Evolutionary conservation across 2,888 invertebrate genomes (phyloP).

Genomic region (Frankliniella fusca): DNA sequence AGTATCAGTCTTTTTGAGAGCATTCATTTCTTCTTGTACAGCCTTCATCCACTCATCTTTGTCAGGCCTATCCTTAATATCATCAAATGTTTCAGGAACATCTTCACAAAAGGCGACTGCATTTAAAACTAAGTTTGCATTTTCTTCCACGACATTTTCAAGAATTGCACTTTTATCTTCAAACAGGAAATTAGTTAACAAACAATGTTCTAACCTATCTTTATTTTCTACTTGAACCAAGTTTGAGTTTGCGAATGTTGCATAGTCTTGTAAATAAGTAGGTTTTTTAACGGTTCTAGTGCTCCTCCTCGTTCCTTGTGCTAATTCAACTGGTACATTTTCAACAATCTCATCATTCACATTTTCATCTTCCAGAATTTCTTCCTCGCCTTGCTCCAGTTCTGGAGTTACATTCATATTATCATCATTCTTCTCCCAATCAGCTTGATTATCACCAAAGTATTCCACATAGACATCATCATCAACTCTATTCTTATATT

Average conservation of each 20-base stretch:
- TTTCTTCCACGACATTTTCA: background rate
- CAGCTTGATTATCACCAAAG: background rate
- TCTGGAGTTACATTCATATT: background rate
- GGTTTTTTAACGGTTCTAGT: background rate
- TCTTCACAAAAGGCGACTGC: background rate
- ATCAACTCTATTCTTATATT: background rate
- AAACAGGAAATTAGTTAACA: background rate
- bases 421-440: background rate
- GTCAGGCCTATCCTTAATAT: background rate
- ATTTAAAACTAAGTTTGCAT: too few species aligned
- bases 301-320: background rate
- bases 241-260: background rate
- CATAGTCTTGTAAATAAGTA: background rate
- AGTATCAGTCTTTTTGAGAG: background rate
- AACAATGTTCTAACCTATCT: background rate
- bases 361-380: background rate
- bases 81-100: background rate
- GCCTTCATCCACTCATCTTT: background rate
- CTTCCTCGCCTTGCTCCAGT: background rate
- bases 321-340: background rate
- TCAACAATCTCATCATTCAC: background rate
- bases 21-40: background rate
- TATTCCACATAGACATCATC: background rate
- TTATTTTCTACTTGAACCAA: background rate
- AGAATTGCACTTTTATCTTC: background rate